Evolutionary conservation across 2,797 vertebrate species (phyloP).

Genomic region (Pantherophis alleghaniensis): DNA sequence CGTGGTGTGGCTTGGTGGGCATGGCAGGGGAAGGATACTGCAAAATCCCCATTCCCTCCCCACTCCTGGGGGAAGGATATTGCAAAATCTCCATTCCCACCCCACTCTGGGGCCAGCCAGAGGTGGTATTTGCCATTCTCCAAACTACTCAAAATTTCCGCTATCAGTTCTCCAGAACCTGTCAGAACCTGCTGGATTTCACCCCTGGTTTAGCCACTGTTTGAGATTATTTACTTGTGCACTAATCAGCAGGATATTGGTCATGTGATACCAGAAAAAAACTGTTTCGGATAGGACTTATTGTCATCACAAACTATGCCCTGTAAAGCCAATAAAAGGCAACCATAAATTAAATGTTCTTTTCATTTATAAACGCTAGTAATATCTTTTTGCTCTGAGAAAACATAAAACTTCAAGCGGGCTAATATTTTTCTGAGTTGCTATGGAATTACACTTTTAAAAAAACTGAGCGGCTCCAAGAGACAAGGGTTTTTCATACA

Average conservation of each 20-base stretch:
- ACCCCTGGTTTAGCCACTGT: not conserved
- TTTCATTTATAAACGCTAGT: not conserved
- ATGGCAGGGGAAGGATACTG: too few relatives aligned
- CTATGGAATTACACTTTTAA: slow-evolving; percentile 29
- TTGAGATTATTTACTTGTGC: not conserved
- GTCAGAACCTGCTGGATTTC: too few relatives aligned
- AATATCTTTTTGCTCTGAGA: slow-evolving; percentile 6
- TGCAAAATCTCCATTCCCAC: too few relatives aligned
- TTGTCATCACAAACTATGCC: slow-evolving; percentile 6
- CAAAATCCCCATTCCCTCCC: too few relatives aligned
- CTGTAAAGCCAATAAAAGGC: not conserved
- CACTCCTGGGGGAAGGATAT: too few relatives aligned
- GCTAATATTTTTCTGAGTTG: slow-evolving; percentile 27
- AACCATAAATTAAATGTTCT: not conserved
- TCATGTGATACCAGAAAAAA: slow-evolving; percentile 3
- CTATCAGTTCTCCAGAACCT: too few relatives aligned
- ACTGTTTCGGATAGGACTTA: not conserved
- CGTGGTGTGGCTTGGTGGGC: too few relatives aligned
- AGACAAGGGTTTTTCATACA: slow-evolving; percentile 53
- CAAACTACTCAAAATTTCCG: too few relatives aligned
- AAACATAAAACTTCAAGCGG: slow-evolving; percentile 9
- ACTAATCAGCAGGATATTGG: not conserved
- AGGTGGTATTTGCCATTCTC: too few relatives aligned
- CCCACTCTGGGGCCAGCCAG: too few relatives aligned
- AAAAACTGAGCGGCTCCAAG: slow-evolving; percentile 29